Conservation (phyloP, 2,888 invertebrate genomes). For the Philereme vetulata region DNA sequence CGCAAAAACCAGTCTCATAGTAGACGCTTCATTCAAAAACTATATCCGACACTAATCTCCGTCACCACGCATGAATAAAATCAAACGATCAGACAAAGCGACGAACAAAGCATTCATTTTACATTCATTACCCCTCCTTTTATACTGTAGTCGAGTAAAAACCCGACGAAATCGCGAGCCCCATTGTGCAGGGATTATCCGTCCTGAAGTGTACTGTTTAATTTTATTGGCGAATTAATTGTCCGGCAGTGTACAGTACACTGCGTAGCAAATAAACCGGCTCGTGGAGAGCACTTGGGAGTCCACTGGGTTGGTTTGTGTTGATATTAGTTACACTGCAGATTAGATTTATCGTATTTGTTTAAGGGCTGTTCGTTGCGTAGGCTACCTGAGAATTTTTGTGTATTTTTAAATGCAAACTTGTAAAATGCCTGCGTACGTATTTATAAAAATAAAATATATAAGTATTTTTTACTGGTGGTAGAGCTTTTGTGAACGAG, state of each 20-base stretch:
- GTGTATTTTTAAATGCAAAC: no score
- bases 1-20: no score
- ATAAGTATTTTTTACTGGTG: no score
- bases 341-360: conserved; percentile 14
- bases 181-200: conserved; percentile 54
- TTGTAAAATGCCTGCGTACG: no score
- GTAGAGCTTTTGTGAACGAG: no score
- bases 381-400: no score
- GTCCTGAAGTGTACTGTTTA: conserved; percentile 59
- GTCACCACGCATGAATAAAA: conserved; percentile 32
- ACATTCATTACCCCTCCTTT: conserved; percentile 32
- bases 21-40: conserved; percentile 17
- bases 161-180: conserved; percentile 39
- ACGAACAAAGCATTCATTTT: conserved; percentile 30
- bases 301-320: conserved; percentile 35
- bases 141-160: conserved; percentile 37
- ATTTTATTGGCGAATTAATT: conserved; percentile 78
- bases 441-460: no score
- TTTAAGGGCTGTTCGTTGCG: neutral
- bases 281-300: conserved; percentile 39
- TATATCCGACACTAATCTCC: conserved; percentile 29
- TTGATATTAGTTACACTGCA: conserved; percentile 21
- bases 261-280: conserved; percentile 59
- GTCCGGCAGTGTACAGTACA: conserved; percentile 55
- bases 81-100: conserved; percentile 32